Percentiles rank a stretch among this genome's conserved stretches.
Evolutionary conservation across 2,888 invertebrate genomes (phyloP).

Genomic region (Ormyrus pomaceus): DNA sequence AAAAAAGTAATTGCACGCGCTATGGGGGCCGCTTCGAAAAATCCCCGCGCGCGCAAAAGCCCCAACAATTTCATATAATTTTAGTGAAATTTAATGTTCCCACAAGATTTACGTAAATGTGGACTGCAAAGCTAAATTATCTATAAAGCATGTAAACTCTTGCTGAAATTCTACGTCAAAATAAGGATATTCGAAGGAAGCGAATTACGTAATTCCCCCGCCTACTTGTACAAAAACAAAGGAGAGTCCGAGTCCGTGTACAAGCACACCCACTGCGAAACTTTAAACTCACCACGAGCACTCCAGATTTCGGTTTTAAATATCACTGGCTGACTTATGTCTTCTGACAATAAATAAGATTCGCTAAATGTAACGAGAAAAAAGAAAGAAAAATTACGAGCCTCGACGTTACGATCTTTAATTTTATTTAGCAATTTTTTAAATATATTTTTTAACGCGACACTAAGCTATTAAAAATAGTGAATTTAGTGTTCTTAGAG

Average conservation of each 20-base stretch:
- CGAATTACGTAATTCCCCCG: slow-evolving; percentile 28
- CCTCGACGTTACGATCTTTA: too few relatives aligned
- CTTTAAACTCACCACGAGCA: too few relatives aligned
- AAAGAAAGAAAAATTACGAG: too few relatives aligned
- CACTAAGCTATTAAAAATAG: too few relatives aligned
- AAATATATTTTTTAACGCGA: too few relatives aligned
- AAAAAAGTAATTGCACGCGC: slow-evolving; percentile 1
- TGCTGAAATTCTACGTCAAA: slow-evolving; percentile 35
- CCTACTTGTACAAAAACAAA: slow-evolving; percentile 22
- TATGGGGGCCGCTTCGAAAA: neutral
- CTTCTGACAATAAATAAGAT: too few relatives aligned
- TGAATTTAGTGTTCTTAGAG: too few relatives aligned
- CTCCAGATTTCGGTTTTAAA: too few relatives aligned
- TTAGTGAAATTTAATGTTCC: slow-evolving; percentile 39
- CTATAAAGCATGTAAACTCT: neutral
- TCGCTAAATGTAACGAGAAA: too few relatives aligned
- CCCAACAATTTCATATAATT: slow-evolving; percentile 33
- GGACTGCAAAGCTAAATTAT: slow-evolving; percentile 30
- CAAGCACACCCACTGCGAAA: too few relatives aligned
- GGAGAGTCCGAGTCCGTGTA: neutral
- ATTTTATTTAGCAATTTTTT: too few relatives aligned
- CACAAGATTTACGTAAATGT: slow-evolving; percentile 51
- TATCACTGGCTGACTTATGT: too few relatives aligned
- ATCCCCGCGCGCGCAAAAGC: slow-evolving; percentile 11
- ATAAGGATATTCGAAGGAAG: slow-evolving; percentile 32